Base-by-base conservation (phyloP, 2,888 invertebrate species). In the Himalopsyche kuldschensis region DNA sequence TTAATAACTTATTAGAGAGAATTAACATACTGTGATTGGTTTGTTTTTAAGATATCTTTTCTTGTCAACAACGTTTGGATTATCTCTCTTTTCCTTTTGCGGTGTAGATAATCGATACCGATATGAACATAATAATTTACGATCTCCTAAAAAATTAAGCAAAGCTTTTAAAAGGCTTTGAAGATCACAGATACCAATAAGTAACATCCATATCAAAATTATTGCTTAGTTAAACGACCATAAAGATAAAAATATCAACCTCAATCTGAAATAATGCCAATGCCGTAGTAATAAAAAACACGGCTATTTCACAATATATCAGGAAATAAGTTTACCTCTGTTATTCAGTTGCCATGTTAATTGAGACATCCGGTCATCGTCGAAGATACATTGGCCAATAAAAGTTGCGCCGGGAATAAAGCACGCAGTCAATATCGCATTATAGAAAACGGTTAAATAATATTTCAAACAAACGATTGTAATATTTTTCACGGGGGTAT, bases 391-490 rank as follows among this genome's bases (percentile, higher is more conserved):
- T 83, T 81, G 78, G 32, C 63, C 82, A 82, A 84, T 84, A 84
- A 84, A 84, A 77, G 55, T 79, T 79, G 75, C 47, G 10, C 41
- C 76, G 24, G 11, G n/a, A 35, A 76, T 76, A 76, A 76, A 76
- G 27, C 69, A 32, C 32, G 32, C 75, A 24, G 47, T 32, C 79
- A 69, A 79, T 78, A 69, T 48, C 75, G 69, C 75, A 48, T 81
- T 79, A 78, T 30, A 75, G 79, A 78, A 80, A 81, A 79, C 20
- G 77, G 47, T 77, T 77, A 78, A 81, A 82, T 81, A 79, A 83
- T 85, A 84, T 85, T 81, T 85, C 85, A 85, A 76, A 63, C 47
- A 35, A 85, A 84, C 84, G 79, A 83, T 76, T 75, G 48, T 55
- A 30, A 85, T 85, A 84, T 85, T 85, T 85, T 84, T 75, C 79